Conservation (phyloP, 2,113 vertebrate genomes). For the Geococcyx californianus region DNA sequence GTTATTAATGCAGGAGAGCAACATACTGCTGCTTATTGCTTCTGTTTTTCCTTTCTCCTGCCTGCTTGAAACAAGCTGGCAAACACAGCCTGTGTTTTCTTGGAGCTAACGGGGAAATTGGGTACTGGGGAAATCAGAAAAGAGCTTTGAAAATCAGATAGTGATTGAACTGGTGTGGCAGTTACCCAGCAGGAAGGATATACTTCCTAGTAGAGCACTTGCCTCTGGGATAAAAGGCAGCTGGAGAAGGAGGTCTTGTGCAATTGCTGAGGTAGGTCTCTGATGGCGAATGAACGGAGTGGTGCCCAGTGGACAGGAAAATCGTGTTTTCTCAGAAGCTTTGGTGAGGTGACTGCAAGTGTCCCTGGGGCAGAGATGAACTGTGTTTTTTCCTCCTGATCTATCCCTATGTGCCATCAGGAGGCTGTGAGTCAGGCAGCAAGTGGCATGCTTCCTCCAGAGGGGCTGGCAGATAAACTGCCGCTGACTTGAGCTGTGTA, state of each 20-base stretch:
- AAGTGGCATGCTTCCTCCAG: neutral
- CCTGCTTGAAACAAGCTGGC: neutral
- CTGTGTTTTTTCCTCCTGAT: neutral
- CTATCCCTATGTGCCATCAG: neutral
- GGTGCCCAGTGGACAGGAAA: neutral
- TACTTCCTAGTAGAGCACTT: neutral
- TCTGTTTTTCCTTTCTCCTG: neutral
- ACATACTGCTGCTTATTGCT: neutral
- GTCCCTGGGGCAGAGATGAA: neutral
- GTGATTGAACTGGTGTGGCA: neutral
- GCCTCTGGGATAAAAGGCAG: neutral
- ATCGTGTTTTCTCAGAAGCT: neutral
- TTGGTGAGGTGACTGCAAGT: neutral
- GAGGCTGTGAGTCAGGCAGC: neutral
- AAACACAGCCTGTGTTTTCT: neutral
- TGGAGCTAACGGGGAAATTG: neutral
- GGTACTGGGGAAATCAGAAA: neutral
- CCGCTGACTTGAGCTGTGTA: neutral
- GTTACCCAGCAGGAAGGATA: conserved; percentile 13
- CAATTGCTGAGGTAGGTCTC: neutral
- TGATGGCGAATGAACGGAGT: neutral
- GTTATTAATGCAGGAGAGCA: neutral
- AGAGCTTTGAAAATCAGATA: neutral
- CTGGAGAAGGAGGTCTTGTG: neutral
- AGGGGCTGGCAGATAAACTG: neutral